Evolutionary conservation across 2,113 vertebrate species (phyloP).

Genomic region (Glaucidium brasilianum): DNA sequence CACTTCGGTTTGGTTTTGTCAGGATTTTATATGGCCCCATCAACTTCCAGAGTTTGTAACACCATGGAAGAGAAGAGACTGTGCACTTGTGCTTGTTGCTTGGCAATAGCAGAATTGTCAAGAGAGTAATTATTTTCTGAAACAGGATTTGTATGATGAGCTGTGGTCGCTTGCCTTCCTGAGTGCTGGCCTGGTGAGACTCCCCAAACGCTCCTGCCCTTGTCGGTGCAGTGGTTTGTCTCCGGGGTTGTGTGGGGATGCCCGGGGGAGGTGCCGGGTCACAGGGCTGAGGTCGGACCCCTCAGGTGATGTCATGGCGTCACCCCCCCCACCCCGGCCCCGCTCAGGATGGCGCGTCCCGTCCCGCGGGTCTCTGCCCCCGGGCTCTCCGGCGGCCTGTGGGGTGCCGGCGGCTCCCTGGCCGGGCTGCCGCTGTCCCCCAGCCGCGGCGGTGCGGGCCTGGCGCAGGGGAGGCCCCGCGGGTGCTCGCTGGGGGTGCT

Average conservation of each 20-base stretch:
- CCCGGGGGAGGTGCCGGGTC: background rate
- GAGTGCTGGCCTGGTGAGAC: background rate
- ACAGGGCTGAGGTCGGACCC: background rate
- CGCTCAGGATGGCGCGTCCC: background rate
- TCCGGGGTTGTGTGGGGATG: background rate
- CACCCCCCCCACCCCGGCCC: no score
- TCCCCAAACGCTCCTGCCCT: background rate
- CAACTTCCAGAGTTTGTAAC: background rate
- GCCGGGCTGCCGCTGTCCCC: background rate
- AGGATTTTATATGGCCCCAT: background rate
- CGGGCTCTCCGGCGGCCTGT: no score
- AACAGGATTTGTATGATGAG: background rate
- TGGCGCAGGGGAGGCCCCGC: background rate
- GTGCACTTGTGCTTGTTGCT: background rate
- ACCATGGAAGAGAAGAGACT: background rate
- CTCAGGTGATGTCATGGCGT: no score
- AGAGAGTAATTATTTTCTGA: background rate
- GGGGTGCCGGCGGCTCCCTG: background rate
- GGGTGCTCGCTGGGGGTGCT: background rate
- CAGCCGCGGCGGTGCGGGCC: rapidly evolving
- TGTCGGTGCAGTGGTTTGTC: background rate
- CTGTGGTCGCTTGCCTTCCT: background rate
- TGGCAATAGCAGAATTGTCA: background rate
- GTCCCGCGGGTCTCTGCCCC: no score
- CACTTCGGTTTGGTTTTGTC: background rate